Evolutionary conservation across 2,888 invertebrate species (phyloP).

Genomic region (Rutpela maculata): DNA sequence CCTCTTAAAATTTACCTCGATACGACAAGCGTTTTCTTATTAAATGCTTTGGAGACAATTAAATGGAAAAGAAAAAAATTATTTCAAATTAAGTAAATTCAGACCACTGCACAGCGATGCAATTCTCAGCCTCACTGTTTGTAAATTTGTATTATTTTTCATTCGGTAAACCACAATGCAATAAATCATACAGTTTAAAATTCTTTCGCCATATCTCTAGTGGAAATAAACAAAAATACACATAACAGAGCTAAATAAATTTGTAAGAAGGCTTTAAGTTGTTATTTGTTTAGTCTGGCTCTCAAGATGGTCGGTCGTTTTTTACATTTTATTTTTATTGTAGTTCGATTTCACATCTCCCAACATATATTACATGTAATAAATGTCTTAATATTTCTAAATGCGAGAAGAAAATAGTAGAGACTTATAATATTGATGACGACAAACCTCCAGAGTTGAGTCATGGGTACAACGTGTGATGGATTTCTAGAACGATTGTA

Average conservation of each 20-base stretch:
- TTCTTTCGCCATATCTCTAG: background rate
- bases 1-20: too few species aligned
- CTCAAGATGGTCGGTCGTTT: background rate
- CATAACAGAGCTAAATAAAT: background rate
- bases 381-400: slow-evolving; percentile 1
- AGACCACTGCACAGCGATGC: too few species aligned
- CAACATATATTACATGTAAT: background rate
- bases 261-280: background rate
- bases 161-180: background rate
- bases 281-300: slow-evolving; percentile 10
- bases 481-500: background rate
- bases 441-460: background rate
- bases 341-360: background rate
- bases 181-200: background rate
- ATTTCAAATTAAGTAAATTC: too few species aligned
- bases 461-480: background rate
- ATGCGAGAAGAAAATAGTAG: background rate
- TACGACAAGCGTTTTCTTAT: too few species aligned
- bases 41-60: too few species aligned
- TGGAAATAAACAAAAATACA: background rate
- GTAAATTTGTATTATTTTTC: background rate
- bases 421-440: background rate
- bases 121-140: too few species aligned
- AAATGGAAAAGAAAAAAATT: too few species aligned
- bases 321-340: slow-evolving; percentile 11